Evolutionary conservation across 2,797 vertebrate genomes (phyloP).

Genomic region (Echeneis naucrates): DNA sequence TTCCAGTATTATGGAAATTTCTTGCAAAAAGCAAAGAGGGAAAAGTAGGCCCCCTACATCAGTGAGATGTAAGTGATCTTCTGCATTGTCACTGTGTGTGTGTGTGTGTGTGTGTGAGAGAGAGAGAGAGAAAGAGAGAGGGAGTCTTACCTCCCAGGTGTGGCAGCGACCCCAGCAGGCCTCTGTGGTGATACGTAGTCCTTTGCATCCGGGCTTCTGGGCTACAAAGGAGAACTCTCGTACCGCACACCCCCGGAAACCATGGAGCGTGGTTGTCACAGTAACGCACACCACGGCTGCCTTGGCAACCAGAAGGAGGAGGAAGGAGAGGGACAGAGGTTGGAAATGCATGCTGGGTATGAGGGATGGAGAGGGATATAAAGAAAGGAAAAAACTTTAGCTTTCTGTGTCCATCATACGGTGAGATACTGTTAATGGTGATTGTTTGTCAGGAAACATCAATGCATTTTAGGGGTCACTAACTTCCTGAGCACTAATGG

Average conservation of each 20-base stretch:
- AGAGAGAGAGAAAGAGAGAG: too few species aligned
- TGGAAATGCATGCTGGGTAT: conserved; percentile 67
- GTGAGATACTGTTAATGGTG: not conserved
- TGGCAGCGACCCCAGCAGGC: conserved; percentile 86
- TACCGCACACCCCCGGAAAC: conserved; percentile 82
- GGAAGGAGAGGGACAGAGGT: conserved; percentile 32
- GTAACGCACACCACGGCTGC: conserved; percentile 47
- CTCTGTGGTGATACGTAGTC: conserved; percentile 78
- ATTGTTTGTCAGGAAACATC: not conserved
- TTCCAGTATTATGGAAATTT: conserved; percentile 13
- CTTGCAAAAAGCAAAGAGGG: conserved; percentile 20
- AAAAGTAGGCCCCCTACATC: not conserved
- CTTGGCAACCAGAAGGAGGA: conserved; percentile 67
- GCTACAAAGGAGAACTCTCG: conserved; percentile 83
- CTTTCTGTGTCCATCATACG: not conserved
- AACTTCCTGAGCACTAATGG: not conserved
- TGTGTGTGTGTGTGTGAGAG: too few species aligned
- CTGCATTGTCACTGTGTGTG: not conserved
- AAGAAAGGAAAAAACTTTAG: not conserved
- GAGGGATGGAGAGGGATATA: not conserved
- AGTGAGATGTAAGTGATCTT: not conserved
- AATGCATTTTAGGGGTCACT: not conserved
- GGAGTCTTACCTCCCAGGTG: conserved; percentile 84
- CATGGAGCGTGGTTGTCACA: conserved; percentile 67
- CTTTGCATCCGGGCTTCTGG: conserved; percentile 82